Evolutionary conservation across 2,113 vertebrate genomes (phyloP).

Genomic region (Arvicanthis niloticus): DNA sequence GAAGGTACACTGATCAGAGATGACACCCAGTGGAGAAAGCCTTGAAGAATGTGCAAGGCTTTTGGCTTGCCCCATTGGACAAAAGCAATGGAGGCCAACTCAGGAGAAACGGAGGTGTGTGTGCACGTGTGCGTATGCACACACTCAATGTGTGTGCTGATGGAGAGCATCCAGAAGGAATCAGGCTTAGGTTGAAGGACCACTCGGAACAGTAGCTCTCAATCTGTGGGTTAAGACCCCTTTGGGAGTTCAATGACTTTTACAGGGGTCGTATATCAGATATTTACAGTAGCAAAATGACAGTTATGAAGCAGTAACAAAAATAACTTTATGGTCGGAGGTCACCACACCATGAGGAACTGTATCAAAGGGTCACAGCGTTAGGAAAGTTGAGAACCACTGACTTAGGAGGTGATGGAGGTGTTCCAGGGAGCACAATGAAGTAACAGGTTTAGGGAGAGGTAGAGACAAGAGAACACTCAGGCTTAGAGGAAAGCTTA

Average conservation of each 20-base stretch:
- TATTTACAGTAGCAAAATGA: background rate
- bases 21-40: background rate
- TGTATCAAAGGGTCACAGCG: background rate
- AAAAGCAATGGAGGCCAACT: background rate
- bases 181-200: background rate
- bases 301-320: background rate
- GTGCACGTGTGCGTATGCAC: no score
- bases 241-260: background rate
- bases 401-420: background rate
- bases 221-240: background rate
- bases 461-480: background rate
- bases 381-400: background rate
- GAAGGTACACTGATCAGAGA: background rate
- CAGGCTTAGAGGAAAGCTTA: accelerated
- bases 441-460: accelerated
- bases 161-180: background rate
- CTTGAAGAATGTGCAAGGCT: no score
- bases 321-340: background rate
- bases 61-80: background rate
- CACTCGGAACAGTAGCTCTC: background rate
- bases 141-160: no score
- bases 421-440: background rate
- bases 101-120: background rate
- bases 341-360: background rate
- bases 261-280: background rate